A percentile compares a stretch with the other conserved stretches of the same genome.
Evolutionary conservation across 64 coral and sea anemone genomes (phyloP).

Genomic region (Anthopleura sola): DNA sequence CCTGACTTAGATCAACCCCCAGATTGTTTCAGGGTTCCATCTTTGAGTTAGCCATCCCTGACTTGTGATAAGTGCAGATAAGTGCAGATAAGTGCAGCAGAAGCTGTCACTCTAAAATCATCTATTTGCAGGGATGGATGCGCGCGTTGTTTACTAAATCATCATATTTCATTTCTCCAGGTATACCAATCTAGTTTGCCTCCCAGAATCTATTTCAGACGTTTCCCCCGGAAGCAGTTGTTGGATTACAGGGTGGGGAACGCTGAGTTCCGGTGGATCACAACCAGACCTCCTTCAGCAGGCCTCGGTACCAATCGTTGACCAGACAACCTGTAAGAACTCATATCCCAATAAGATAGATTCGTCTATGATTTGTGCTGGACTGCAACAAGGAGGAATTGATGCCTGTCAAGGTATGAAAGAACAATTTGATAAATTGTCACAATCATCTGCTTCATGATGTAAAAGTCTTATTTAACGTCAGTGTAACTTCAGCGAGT

Average conservation of each 20-base stretch:
- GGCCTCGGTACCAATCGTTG: constrained; percentile 54
- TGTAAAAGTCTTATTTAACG: too few species aligned
- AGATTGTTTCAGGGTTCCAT: too few species aligned
- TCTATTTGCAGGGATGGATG: too few species aligned
- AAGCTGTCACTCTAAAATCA: too few species aligned
- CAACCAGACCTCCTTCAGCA: constrained; percentile 36
- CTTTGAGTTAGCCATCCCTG: too few species aligned
- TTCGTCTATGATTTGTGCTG: constrained; percentile 29
- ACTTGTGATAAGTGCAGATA: too few species aligned
- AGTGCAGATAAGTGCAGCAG: too few species aligned
- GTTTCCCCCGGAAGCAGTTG: not conserved
- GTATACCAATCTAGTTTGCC: not conserved
- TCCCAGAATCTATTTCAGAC: not conserved
- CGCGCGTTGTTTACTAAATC: too few species aligned
- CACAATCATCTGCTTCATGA: too few species aligned
- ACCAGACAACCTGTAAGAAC: constrained; percentile 10
- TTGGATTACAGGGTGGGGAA: constrained; percentile 60
- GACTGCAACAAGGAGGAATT: constrained; percentile 10
- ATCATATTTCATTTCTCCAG: not conserved
- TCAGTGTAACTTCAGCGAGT: too few species aligned
- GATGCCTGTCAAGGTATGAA: constrained; percentile 20
- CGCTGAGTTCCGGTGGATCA: constrained; percentile 5
- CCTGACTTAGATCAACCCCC: too few species aligned
- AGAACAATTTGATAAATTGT: not conserved
- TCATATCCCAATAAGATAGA: constrained; percentile 29